Evolutionary conservation across 2,888 invertebrate species (phyloP), one percentile per base, ranked within the genome.

Genomic region (Lasioglossum malachurum): DNA sequence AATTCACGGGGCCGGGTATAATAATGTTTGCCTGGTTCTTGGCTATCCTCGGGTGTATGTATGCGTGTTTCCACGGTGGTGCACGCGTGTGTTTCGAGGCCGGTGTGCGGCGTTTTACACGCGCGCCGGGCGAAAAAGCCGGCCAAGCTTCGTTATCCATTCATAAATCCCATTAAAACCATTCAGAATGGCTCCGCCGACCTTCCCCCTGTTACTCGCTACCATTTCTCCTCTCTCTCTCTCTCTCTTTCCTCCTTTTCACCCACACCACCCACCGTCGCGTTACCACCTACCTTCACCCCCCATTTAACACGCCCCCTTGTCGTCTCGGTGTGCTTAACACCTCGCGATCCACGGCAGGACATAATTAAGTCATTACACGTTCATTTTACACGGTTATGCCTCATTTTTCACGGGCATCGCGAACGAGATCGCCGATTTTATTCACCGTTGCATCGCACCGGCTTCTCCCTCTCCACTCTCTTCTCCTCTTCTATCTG

Each of bases 321-420:
- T 84, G 83, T 77, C 87, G 75, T 82, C 78, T 35, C 82, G 78
- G 64, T 75, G 77, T 78, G 84, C 83, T 92, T 89, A 91, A 90
- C 91, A 91, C 90, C 90, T 91, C 87, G 88, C 84, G 83, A 41
- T 86, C 88, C 89, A 79, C 89, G 81, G 57, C 88, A 75, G 86
- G 87, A 88, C 91, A 89, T 93, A 94, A 94, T 94, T 93, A 93
- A 94, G 92, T 89, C 90, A 91, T 93, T 93, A 93, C 91, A 89
- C 92, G 89, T 91, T 89, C 92, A 86, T 91, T 91, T 82, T 87
- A 82, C 89, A 84, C 83, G 87, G 86, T 87, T 91, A 85, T 77
- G 80, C 82, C 88, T 90, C 91, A 86, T 92, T 92, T 92, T 90
- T 93, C 92, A 88, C 87, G 78, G 74, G 71, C 87, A 80, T 73